Conservation (phyloP, 2,888 invertebrate species). For the Chesias legatella region DNA sequence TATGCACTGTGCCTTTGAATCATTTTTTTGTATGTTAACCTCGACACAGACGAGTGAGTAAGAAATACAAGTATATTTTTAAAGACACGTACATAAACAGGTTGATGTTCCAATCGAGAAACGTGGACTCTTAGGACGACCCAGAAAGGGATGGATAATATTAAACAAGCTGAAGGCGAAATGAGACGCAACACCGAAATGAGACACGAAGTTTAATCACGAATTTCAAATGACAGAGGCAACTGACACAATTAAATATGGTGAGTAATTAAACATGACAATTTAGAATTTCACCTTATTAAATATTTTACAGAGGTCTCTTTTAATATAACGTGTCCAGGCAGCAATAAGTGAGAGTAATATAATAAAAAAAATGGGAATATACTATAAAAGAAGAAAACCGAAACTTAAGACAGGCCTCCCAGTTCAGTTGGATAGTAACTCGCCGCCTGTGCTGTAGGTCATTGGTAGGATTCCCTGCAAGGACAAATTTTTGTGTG, state of each 20-base stretch:
- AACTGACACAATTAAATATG: conserved; percentile 22
- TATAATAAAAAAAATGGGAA: no score
- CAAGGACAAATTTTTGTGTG: no score
- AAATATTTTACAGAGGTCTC: no score
- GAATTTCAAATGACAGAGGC: conserved; percentile 37
- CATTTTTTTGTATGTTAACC: conserved; percentile 15
- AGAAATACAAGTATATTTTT: conserved; percentile 26
- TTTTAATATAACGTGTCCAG: no score
- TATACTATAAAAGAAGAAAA: no score
- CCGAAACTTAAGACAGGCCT: no score
- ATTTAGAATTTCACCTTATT: not conserved
- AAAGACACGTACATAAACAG: conserved; percentile 43
- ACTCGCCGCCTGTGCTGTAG: no score
- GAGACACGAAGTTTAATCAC: conserved; percentile 38
- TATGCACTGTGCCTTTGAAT: conserved; percentile 14
- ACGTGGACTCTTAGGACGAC: conserved; percentile 37
- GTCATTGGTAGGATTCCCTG: no score
- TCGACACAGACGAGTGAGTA: conserved; percentile 18
- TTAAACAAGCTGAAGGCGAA: conserved; percentile 27
- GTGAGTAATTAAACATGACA: conserved; percentile 23
- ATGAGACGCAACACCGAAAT: conserved; percentile 34
- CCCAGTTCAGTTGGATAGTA: no score
- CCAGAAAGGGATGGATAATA: conserved; percentile 38
- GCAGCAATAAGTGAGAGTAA: no score
- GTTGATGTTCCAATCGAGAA: conserved; percentile 58